phyloP scores from a whole-genome alignment of 2,888 invertebrate genomes.

The Andrena haemorrhoa region DNA sequence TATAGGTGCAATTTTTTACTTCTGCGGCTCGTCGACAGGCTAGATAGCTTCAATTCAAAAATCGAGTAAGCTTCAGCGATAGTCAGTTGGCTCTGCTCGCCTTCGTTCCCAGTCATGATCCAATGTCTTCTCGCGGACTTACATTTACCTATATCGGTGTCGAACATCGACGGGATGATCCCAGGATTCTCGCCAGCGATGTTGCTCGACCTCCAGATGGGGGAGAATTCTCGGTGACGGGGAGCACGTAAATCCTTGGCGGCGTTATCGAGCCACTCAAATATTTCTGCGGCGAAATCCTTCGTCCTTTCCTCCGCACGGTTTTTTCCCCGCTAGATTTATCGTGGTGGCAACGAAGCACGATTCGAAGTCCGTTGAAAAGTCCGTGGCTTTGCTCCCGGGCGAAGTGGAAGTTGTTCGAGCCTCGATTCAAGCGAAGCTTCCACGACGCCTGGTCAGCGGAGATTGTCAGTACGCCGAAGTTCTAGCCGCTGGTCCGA shows the following conservation, averaged over 20 bases:
- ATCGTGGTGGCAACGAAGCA: constrained; percentile 44
- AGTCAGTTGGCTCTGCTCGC: not conserved
- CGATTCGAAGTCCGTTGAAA: constrained; percentile 41
- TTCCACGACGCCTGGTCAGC: not conserved
- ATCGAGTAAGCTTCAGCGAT: not conserved
- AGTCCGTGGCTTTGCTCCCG: constrained; percentile 20
- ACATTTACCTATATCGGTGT: not conserved
- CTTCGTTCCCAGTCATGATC: constrained; percentile 6
- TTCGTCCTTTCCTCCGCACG: not conserved
- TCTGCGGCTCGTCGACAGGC: not conserved
- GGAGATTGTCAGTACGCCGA: too few relatives aligned
- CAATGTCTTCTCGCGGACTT: constrained; percentile 7
- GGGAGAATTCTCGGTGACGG: constrained; percentile 35
- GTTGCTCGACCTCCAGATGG: constrained; percentile 16
- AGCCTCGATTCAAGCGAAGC: constrained; percentile 9
- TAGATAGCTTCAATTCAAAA: not conserved
- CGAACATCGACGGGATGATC: constrained; percentile 49
- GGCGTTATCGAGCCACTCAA: constrained; percentile 60
- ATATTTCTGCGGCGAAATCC: constrained; percentile 56
- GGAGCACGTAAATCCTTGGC: constrained; percentile 54
- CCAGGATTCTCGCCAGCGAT: constrained; percentile 22
- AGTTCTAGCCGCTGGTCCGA: too few relatives aligned
- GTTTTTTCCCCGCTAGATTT: constrained; percentile 42
- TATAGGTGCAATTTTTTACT: not conserved
- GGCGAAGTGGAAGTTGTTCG: constrained; percentile 1